Base-by-base conservation (phyloP, 2,888 invertebrate species). In the Chloromyia formosa region DNA sequence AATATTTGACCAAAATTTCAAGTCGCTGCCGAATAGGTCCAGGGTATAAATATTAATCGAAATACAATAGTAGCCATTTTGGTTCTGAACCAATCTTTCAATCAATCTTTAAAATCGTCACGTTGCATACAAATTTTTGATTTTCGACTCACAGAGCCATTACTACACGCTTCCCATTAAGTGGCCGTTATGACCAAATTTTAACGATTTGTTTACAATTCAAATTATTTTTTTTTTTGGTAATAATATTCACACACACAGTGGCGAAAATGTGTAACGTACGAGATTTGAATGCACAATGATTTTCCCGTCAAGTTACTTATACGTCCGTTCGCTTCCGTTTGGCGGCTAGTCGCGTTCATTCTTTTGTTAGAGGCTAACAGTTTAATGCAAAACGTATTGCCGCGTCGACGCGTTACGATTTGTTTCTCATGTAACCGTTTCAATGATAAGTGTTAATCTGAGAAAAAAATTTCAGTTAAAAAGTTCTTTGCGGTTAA, bases 361-460 rank as follows among this genome's bases (percentile, higher is more conserved):
- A 7, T 66, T 66, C 66, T 69, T 69, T 69, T 49, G 73, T 73
- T 61, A 74, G 68, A 74, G 73, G 71, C 76, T 53, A 73, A 75
- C 75, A 76, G 76, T 76, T 76, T 75, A 49, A 58, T 72, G 75
- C 58, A 69, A 69, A 71, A 71, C 74, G 76, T 75, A 54, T 53
- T 71, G 40, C 60, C 40, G 54, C 49, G 54, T 73, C 45, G 75
- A 35, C 60, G 61, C n/a, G 7, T 12, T 9, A 68, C 18, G 56
- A 20, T n/a, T n/a, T 56, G 53, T 27, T 72, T 72, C 18, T 69
- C 12, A 49, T 60, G 53, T 45, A 62, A 53, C 27, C 22, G 66
- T 16, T 20, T 40, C n/a, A 40, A 35, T 35, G 27, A 35, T 35
- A 4, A 35, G 27, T 35, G 27, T 35, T 35, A 35, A 35, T 35